Evolutionary conservation across 2,888 invertebrate species (phyloP).

Genomic region (Hesperia comma): DNA sequence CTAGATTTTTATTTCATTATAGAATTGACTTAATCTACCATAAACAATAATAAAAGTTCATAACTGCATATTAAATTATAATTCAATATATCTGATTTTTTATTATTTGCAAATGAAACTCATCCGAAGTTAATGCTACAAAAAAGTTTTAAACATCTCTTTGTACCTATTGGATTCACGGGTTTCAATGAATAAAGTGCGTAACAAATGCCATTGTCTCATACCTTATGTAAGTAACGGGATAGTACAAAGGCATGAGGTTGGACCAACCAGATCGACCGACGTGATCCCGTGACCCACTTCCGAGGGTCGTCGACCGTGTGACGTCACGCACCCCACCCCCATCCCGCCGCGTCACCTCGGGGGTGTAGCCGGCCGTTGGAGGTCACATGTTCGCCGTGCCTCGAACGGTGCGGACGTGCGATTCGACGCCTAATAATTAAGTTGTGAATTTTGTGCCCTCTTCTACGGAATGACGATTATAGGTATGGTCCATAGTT

Average conservation of each 20-base stretch:
- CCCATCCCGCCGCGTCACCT: conserved; percentile 60
- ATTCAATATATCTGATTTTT: too few relatives aligned
- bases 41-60: too few relatives aligned
- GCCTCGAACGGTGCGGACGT: conserved; percentile 62
- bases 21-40: too few relatives aligned
- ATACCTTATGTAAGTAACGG: conserved; percentile 22
- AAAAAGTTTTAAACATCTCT: too few relatives aligned
- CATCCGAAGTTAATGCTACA: too few relatives aligned
- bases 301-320: conserved; percentile 75
- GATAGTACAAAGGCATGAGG: conserved; percentile 23
- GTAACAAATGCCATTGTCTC: conserved; percentile 27
- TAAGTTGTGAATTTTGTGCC: conserved; percentile 49
- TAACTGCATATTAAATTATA: too few relatives aligned
- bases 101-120: too few relatives aligned
- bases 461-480: conserved; percentile 64
- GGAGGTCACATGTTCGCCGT: conserved; percentile 75
- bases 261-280: conserved; percentile 63
- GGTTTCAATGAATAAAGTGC: conserved; percentile 21
- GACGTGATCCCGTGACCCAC: conserved; percentile 73
- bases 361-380: conserved; percentile 69
- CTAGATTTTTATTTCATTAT: too few relatives aligned
- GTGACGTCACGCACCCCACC: conserved; percentile 72
- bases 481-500: conserved; percentile 62
- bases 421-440: conserved; percentile 46
- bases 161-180: background rate